A percentile compares a stretch with the other conserved stretches of the same genome.
These are phyloP conservation scores for Trypoxylon attenuatum DNA, from an alignment of 2,888 invertebrate species.

Conservation along the genomic window DNA sequence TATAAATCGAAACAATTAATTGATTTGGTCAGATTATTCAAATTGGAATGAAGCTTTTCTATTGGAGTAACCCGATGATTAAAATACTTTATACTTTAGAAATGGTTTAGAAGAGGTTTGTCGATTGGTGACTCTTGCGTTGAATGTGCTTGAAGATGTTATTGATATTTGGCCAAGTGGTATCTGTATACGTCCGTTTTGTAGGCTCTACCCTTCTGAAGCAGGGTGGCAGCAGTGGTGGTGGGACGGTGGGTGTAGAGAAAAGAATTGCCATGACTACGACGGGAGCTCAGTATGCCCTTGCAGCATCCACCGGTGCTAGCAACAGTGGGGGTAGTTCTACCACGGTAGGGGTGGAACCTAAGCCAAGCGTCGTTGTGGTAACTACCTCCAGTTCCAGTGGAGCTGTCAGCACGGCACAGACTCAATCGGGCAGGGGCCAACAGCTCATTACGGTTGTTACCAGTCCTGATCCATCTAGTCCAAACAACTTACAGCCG, in stretches of 20 bases:
- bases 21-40: too few relatives aligned
- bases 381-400: constrained; percentile 72
- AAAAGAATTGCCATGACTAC: constrained; percentile 74
- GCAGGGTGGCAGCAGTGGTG: constrained; percentile 60
- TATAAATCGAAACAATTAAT: too few relatives aligned
- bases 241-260: constrained; percentile 63
- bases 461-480: constrained; percentile 70
- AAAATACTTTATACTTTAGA: too few relatives aligned
- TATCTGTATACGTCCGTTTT: constrained; percentile 52
- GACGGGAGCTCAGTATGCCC: constrained; percentile 73
- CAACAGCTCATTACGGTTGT: constrained; percentile 73
- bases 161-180: constrained; percentile 62
- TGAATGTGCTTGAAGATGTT: constrained; percentile 43
- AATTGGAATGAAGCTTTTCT: too few relatives aligned
- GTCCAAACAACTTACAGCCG: constrained; percentile 71
- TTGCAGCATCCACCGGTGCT: constrained; percentile 71
- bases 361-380: constrained; percentile 70
- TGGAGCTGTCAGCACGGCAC: constrained; percentile 64
- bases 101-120: neutral
- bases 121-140: neutral
- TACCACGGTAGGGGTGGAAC: constrained; percentile 68
- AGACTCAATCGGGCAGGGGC: constrained; percentile 68
- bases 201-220: constrained; percentile 67
- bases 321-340: constrained; percentile 69
- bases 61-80: too few relatives aligned